Evolutionary conservation across 2,113 vertebrate genomes (phyloP), one percentile per base, ranked within the genome.

Genomic region (Bostrychus sinensis): DNA sequence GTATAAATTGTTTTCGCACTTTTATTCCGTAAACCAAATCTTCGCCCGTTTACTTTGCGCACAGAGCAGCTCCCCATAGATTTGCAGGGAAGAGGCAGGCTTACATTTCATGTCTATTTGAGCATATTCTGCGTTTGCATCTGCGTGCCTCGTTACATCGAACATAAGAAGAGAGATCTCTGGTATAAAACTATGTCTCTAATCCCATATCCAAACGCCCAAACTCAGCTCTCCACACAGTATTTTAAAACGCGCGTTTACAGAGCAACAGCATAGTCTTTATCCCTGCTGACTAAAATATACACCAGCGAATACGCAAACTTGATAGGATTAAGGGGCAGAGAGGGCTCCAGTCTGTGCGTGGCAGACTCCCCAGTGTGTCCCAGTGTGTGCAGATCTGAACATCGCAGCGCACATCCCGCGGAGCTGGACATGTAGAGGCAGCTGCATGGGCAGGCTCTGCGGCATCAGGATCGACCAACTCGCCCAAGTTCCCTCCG

Each of bases 341-440:
- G 70, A 67, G 70, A n/a, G 22, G 62, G 81, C 20, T 65, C 62
- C 32, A 28, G 64, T 36, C 58, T 70, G 64, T 66, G 73, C 56
- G 75, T 60, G 78, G 64, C 62, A 56, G 89, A 79, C 84, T 57
- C 84, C 81, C 80, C 72, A 55, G 73, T 8, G 89, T 23, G 89
- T 30, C 86, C 80, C n/a, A n/a, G n/a, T n/a, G n/a, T n/a, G n/a
- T n/a, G n/a, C n/a, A n/a, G n/a, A 25, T 71, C 78, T 79, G 65
- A 62, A 82, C 45, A 82, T 73, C 39, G 84, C 78, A 54, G 85
- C 57, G 79, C 85, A 73, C 39, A 86, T 69, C 80, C 77, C 80
- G 81, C 77, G 53, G 85, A 77, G 85, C 56, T 75, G 60, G 68
- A 72, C 79, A 42, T 32, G 57, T 34, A 82, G 67, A 70, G 78